Evolutionary conservation across 2,113 vertebrate genomes (phyloP), one percentile per base, ranked within the genome.

Genomic region (Toxotes chatareus): DNA sequence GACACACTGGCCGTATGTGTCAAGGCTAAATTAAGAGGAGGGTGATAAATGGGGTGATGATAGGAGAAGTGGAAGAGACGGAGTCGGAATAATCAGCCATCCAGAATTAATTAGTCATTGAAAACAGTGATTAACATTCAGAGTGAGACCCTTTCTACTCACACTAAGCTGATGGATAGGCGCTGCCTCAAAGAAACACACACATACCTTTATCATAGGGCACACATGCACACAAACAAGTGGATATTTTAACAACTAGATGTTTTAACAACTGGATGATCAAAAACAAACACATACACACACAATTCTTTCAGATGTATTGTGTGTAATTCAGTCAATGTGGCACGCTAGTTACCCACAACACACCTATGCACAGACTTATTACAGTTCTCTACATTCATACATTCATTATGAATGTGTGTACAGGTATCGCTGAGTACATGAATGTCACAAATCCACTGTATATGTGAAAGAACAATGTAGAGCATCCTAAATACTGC

Each of bases 51-150:
- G 82, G 83, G 83, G 76, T 77, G 75, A 85, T 92, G 88, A 90
- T 71, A 79, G 84, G 73, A 88, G 80, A 80, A 89, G 86, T 84
- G 42, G 78, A 85, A 73, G 85, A 84, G 83, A 83, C 32, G 7
- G 83, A 90, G 88, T 85, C 64, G 62, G 85, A 89, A 92, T 93
- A 92, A 94, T 94, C 93, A 94, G 84, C 91, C 89, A 92, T 93
- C 88, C 87, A 88, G 91, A 93, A 94, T 93, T 91, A 94, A 94
- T 94, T 93, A 94, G 83, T 89, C 90, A 91, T 86, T 91, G 83
- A 91, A 91, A 90, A 89, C 80, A 73, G 83, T 86, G 89, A 93
- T 95, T 93, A 94, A 92, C 85, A 94, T 93, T 92, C 93, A 86
- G 86, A 90, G 72, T 68, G 81, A 88, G 85, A 88, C 36, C 61